These are phyloP conservation scores for Benitochromis conjunctus DNA, from an alignment of 2,113 vertebrate species.

Conservation along the genomic window DNA sequence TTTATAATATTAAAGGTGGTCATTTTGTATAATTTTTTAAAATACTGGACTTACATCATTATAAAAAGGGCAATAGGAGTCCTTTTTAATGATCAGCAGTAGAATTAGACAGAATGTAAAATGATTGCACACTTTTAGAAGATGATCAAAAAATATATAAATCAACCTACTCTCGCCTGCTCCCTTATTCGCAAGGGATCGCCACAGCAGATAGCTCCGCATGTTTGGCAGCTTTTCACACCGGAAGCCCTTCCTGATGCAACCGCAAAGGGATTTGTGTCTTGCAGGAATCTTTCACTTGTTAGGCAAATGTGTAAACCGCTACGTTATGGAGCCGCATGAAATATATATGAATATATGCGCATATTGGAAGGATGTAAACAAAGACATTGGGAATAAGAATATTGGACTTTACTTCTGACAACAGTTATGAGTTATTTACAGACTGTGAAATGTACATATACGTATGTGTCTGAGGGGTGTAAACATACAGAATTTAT, in stretches of 20 bases:
- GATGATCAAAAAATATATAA: neutral
- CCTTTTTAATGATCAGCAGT: neutral
- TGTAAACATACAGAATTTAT: neutral
- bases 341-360: neutral
- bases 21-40: neutral
- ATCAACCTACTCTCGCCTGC: neutral
- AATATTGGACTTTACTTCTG: neutral
- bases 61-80: neutral
- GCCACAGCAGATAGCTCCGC: neutral
- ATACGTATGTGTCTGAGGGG: neutral
- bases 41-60: neutral
- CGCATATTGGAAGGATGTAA: neutral
- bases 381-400: neutral
- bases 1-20: neutral
- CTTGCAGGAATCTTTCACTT: neutral
- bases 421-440: neutral
- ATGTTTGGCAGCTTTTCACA: neutral
- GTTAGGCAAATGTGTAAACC: neutral
- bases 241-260: neutral
- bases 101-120: neutral
- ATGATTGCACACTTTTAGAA: neutral
- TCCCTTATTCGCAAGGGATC: neutral
- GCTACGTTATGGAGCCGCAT: neutral
- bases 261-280: neutral
- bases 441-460: neutral